phyloP scores from a whole-genome alignment of 2,797 vertebrate genomes.

The Eleutherodactylus coqui region DNA sequence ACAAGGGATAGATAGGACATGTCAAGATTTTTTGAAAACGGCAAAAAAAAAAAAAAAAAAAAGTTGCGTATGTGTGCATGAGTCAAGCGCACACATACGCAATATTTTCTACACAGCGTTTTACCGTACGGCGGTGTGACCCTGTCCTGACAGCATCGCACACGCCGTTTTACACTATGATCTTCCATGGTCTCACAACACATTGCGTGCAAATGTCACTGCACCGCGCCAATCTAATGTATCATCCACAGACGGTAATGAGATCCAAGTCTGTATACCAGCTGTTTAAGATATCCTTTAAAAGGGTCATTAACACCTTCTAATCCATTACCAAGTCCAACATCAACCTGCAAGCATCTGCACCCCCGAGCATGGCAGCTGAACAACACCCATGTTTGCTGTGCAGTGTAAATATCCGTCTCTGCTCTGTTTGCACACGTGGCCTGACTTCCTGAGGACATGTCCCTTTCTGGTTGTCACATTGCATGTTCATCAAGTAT shows the following conservation, averaged over 20 bases:
- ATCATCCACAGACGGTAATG: neutral
- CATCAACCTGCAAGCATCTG: neutral
- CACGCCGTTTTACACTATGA: no score
- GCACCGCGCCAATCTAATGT: neutral
- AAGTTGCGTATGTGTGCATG: no score
- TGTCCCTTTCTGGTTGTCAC: slow-evolving; percentile 47
- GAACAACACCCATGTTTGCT: slow-evolving; percentile 37
- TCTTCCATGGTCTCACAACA: neutral
- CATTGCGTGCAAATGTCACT: neutral
- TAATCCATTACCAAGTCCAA: slow-evolving; percentile 21
- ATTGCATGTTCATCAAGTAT: slow-evolving; percentile 30
- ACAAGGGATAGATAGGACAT: no score
- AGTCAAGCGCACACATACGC: no score
- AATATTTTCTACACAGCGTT: no score
- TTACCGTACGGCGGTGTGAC: no score
- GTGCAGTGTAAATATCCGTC: slow-evolving; percentile 32
- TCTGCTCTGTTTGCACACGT: slow-evolving; percentile 38
- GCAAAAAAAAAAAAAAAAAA: no score
- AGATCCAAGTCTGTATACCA: neutral
- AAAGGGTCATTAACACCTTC: neutral
- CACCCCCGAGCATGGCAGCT: neutral
- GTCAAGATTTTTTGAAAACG: no score
- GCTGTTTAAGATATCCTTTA: neutral
- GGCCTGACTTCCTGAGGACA: slow-evolving; percentile 34
- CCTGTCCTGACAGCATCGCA: no score